phyloP scores from a whole-genome alignment of 2,113 vertebrate genomes.

The Phrynosoma blainvillii region DNA sequence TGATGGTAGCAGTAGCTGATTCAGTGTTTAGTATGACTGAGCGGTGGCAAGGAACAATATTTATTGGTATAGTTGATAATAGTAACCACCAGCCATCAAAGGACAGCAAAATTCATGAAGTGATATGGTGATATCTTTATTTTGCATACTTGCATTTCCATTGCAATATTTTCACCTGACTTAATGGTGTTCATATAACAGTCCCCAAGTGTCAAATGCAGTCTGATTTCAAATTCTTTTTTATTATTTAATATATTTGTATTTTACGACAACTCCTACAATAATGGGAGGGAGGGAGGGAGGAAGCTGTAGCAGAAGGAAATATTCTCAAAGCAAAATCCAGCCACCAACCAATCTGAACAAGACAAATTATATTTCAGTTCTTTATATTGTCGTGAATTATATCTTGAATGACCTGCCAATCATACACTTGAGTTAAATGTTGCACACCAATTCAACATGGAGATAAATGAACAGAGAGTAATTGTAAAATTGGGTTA shows the following conservation, averaged over 20 bases:
- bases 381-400: not conserved
- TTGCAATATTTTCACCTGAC: not conserved
- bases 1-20: no score
- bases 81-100: not conserved
- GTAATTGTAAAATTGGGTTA: not conserved
- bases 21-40: no score
- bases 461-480: no score
- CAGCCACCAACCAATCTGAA: not conserved
- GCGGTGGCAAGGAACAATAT: not conserved
- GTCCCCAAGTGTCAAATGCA: not conserved
- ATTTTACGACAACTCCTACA: not conserved
- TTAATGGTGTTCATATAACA: not conserved
- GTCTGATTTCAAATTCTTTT: not conserved
- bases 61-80: not conserved
- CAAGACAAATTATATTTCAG: not conserved
- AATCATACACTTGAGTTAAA: not conserved
- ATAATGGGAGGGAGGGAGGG: not conserved
- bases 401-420: not conserved
- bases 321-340: not conserved
- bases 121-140: not conserved
- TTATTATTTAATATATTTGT: not conserved
- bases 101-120: not conserved
- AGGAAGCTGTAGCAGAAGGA: not conserved
- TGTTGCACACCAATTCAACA: not conserved
- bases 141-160: not conserved